phyloP scores from a whole-genome alignment of 2,113 vertebrate species.

The Varanus salvator region DNA sequence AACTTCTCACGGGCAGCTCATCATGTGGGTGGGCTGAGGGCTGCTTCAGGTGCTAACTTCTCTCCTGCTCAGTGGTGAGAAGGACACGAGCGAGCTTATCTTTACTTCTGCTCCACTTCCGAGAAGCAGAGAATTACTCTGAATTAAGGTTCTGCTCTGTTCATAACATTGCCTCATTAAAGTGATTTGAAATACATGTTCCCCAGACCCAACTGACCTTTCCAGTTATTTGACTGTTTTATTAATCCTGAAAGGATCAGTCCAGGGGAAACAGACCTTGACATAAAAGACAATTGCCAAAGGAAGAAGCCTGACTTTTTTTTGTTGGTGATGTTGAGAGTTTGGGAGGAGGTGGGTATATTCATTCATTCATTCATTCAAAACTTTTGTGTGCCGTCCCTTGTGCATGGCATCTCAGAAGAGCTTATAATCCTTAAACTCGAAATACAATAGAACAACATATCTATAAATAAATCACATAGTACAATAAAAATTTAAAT shows the following conservation, averaged over 20 bases:
- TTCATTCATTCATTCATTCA: too few relatives aligned
- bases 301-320: background rate
- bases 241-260: conserved; percentile 27
- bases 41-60: background rate
- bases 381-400: too few relatives aligned
- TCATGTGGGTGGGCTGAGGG: background rate
- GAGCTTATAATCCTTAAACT: too few relatives aligned
- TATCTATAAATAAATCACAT: too few relatives aligned
- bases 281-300: background rate
- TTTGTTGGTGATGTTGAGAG: too few relatives aligned
- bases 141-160: background rate
- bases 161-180: background rate
- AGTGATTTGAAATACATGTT: background rate
- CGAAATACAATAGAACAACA: too few relatives aligned
- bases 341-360: background rate
- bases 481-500: too few relatives aligned
- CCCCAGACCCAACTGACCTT: background rate
- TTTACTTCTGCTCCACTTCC: background rate
- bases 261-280: conserved; percentile 31
- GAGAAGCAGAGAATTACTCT: background rate
- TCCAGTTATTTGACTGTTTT: background rate
- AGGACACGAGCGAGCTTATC: background rate
- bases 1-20: background rate
- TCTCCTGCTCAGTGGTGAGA: background rate
- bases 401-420: too few relatives aligned